These are phyloP conservation scores for Luidia sarsii DNA, from an alignment of 53 echinoderm and acorn worm species.

Conservation along the genomic window DNA sequence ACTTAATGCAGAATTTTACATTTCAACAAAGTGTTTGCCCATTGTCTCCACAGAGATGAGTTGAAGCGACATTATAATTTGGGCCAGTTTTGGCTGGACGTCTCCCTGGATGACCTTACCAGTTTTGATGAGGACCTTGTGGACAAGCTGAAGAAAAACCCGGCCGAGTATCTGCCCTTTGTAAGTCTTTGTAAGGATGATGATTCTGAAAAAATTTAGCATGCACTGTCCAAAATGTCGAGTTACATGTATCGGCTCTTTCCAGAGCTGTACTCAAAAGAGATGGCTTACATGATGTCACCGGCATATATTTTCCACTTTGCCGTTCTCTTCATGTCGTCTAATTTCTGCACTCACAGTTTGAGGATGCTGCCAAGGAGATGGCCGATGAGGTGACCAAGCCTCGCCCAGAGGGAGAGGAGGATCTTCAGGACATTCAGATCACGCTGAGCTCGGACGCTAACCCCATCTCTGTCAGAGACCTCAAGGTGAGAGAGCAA, in stretches of 20 bases:
- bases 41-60: conserved; percentile 72
- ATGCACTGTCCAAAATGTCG: no score
- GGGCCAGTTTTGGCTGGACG: conserved; percentile 77
- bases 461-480: conserved; percentile 82
- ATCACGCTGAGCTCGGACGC: conserved; percentile 91
- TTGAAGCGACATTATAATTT: conserved; percentile 88
- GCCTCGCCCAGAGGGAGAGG: conserved; percentile 89
- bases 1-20: not conserved
- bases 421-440: conserved; percentile 84
- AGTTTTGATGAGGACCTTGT: conserved; percentile 98
- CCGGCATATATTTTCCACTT: not conserved
- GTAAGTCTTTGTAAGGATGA: conserved; percentile 49
- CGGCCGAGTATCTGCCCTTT: conserved; percentile 83
- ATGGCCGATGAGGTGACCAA: conserved; percentile 95
- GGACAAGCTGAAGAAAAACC: conserved; percentile 87
- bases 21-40: not conserved
- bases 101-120: conserved; percentile 83
- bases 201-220: not conserved
- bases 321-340: not conserved
- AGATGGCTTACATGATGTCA: no score
- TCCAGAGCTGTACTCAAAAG: no score
- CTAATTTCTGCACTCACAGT: no score
- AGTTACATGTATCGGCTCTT: no score
- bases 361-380: conserved; percentile 89
- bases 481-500: conserved; percentile 78